Percentiles rank a stretch among this genome's conserved stretches.
These are phyloP conservation scores for Pongo abelii DNA, from an alignment of 2,113 vertebrate species.

Conservation along the genomic window DNA sequence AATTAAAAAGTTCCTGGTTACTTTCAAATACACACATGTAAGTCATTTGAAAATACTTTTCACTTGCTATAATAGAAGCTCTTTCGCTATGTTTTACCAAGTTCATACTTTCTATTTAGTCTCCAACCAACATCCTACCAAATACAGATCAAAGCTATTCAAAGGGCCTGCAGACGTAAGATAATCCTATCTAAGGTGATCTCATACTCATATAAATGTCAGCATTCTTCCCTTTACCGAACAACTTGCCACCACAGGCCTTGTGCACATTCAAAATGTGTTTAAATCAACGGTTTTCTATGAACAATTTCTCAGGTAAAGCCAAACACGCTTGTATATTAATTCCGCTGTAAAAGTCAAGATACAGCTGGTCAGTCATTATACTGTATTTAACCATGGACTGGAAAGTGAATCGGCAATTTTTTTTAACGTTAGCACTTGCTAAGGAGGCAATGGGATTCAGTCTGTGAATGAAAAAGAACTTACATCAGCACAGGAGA, in stretches of 20 bases:
- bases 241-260: background rate
- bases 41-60: background rate
- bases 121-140: background rate
- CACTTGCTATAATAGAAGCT: background rate
- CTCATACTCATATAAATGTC: background rate
- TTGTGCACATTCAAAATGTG: background rate
- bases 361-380: background rate
- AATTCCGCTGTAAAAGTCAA: slow-evolving; percentile 38
- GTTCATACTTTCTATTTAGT: background rate
- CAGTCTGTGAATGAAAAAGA: background rate
- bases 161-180: background rate
- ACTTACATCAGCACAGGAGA: background rate
- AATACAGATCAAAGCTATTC: background rate
- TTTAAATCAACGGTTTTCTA: background rate
- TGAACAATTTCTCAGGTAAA: background rate
- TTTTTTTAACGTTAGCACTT: background rate
- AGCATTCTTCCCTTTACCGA: background rate
- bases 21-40: background rate
- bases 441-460: background rate
- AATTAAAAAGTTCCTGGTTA: slow-evolving; percentile 1
- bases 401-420: background rate
- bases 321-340: background rate
- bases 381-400: background rate
- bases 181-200: background rate
- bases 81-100: background rate